Base-by-base conservation (phyloP, 2,797 vertebrate species). In the Euphonia xanthogaster region DNA sequence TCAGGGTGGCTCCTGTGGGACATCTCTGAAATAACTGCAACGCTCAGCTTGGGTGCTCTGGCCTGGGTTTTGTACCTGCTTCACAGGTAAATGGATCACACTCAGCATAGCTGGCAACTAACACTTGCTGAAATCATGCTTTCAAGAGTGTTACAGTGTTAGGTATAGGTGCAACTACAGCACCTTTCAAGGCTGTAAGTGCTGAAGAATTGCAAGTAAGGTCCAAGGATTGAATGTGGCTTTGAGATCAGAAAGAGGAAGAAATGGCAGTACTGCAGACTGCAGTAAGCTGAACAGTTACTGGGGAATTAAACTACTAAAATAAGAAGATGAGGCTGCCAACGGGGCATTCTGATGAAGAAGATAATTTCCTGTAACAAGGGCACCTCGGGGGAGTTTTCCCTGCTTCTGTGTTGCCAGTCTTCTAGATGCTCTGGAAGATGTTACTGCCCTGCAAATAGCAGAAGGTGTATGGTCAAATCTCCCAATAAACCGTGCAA, bases 1-100 rank as follows among this genome's bases (percentile, higher is more conserved):
- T 40, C 25, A 75, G n/a, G 13, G 18, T 67, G 50, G 61, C 28
- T 83, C 9, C 10, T 11, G 16, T 28, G 44, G 37, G 50, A 63
- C 50, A 31, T 31, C n/a, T 47, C 58, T 58, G 19, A 70, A 70
- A 15, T n/a, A 90, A 76, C 23, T 33, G 57, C 44, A 77, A 3
- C 21, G 44, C 37, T 51, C 11, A 42, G 30, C 33, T 65, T 47
- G 35, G 4, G 20, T 63, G 9, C 33, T 50, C 11, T 3, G 30
- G 39, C 16, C 40, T 48, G 33, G 37, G 6, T 37, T 80, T 44
- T 63, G 15, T 44, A 0, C 60, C 23, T 33, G 47, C 48, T 45
- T 68, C 39, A 39, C 1, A 53, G 60, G 12, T 25, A 58, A 58
- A n/a, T 0, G 3, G 39, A 13, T 58, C 23, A 3, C 15, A 10